Evolutionary conservation across 2,888 invertebrate genomes (phyloP), one percentile per base, ranked within the genome.

Genomic region (Microctonus hyperodae): DNA sequence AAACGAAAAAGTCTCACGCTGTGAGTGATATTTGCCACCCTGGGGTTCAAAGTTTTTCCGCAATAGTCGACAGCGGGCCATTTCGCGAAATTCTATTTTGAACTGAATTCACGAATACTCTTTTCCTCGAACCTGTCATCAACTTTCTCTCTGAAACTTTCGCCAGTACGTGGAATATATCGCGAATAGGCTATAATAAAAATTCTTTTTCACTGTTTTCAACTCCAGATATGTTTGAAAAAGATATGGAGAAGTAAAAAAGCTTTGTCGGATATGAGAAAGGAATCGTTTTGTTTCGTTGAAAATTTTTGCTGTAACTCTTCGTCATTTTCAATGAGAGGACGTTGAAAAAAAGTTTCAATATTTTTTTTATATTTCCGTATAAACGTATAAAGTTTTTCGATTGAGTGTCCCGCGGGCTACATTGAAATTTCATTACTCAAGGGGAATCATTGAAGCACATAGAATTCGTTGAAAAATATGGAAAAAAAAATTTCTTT

Each of bases 381-480:
- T 20, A 22, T 57, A 10, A 16, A 65, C 20, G 37, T 33, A 53
- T 53, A 65, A 59, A 59, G 56, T 65, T 60, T 61, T 60, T 44
- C 44, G 55, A 60, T 60, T 48, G 55, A 56, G 53, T 40, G 31
- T 48, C 33, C 33, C n/a, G 51, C 25, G 48, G 60, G 60, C 53
- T 25, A 33, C 60, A 65, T 65, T 65, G 51, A 65, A 60, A 60
- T 60, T 65, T 65, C 60, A 65, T 60, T 60, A 28, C 55, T 60
- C 55, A 3, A 20, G 64, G 58, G 64, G 65, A 65, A 65, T 65
- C 65, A 60, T 60, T 55, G 55, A 60, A 40, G 60, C 53, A 25
- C 48, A 37, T 55, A 40, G 60, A 57, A 65, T 60, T 60, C 33
- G 33, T 35, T 51, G 31, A 65, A 60, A 61, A 55, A 48, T 56